Evolutionary conservation across 2,797 vertebrate genomes (phyloP), one percentile per base, ranked within the genome.

Genomic region (Ctenopoma multispine): DNA sequence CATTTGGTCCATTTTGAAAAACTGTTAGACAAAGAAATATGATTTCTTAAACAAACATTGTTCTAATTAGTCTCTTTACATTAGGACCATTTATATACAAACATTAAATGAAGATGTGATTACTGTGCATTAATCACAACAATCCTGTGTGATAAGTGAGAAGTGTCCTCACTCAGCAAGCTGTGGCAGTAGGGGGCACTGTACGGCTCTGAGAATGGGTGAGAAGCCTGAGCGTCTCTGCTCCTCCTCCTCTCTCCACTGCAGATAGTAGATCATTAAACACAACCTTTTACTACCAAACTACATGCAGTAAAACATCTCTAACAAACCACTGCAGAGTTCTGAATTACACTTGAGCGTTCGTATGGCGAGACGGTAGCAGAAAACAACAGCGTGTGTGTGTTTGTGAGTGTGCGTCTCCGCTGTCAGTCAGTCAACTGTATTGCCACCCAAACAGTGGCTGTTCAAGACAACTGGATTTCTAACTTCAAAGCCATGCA

Each of bases 151-250:
- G 36, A 55, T 59, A 77, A 64, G 64, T 63, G 58, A 44, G 24
- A 41, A 61, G 44, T 56, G 64, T 47, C 38, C 72, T 46, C 51
- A 65, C 40, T 77, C 75, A 66, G 72, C 49, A 5, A 75, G 56
- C 60, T 74, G 62, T 41, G 79, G 87, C 94, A 95, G 93, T 81
- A 95, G 94, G 93, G 92, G 94, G 94, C 92, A 90, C 91, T 94
- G 88, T 93, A 89, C 86, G 84, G 90, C 93, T 93, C 94, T 87
- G 84, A 79, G 90, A 90, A 64, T 63, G 41, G 70, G 67, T 77
- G 80, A 50, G 67, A 72, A 64, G 27, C 55, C 41, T 51, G 59
- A 69, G 17, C 41, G 4, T 34, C 9, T 34, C 55, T 55, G 73
- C 55, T 62, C 66, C 51, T 66, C 63, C 67, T 71, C 63, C 43